Evolutionary conservation across 2,113 vertebrate genomes (phyloP).

Genomic region (Urocitellus parryii): DNA sequence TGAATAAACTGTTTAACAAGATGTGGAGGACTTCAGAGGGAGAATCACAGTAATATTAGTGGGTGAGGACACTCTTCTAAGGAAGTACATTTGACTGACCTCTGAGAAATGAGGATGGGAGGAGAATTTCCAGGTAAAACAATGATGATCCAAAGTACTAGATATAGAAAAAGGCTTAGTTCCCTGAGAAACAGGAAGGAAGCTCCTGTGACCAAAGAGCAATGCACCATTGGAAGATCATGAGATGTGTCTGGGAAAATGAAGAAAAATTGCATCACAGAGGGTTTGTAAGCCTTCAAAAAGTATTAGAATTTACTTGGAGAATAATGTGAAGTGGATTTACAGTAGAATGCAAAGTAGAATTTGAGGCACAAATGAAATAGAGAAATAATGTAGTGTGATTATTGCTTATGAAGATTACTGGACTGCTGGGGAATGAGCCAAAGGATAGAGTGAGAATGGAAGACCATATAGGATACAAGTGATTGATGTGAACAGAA

Average conservation of each 20-base stretch:
- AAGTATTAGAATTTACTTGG: neutral
- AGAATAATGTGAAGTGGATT: neutral
- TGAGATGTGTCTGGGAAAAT: neutral
- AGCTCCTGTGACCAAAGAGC: neutral
- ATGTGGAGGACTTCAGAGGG: neutral
- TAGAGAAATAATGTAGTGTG: neutral
- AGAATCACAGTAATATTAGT: neutral
- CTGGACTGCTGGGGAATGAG: neutral
- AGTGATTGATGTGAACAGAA: neutral
- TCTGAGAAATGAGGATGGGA: neutral
- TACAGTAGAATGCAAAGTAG: neutral
- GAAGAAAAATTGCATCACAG: neutral
- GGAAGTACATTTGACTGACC: neutral
- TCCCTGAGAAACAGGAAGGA: neutral
- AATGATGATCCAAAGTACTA: neutral
- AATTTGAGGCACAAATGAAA: neutral
- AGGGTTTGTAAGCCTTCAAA: neutral
- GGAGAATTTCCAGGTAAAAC: neutral
- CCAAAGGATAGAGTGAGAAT: neutral
- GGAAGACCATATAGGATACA: neutral
- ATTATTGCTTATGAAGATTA: neutral
- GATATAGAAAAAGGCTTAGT: neutral
- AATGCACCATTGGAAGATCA: neutral
- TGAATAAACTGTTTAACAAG: neutral
- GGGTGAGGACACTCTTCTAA: neutral